Evolutionary conservation across 2,888 invertebrate genomes (phyloP), one percentile per base, ranked within the genome.

Genomic region (Petrophora chlorosata): DNA sequence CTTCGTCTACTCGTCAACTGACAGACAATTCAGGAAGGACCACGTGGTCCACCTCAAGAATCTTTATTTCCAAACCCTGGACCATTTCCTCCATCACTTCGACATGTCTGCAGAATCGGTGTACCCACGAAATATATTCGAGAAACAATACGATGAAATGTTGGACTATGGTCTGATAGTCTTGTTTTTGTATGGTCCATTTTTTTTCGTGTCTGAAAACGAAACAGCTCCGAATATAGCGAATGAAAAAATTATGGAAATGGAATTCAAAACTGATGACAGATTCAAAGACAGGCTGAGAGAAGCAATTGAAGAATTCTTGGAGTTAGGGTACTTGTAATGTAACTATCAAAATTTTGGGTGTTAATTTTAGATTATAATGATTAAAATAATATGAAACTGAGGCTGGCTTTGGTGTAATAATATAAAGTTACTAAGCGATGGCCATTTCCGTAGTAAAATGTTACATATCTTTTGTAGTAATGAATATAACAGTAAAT

Each of bases 231-330:
- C 73, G 0, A 70, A 70, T 51, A 13, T 74, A 0, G 50, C 63
- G 0, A 66, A 65, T 9, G 65, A 67, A 3, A 47, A 58, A n/a
- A 7, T 70, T 5, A 16, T 46, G 5, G 61, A 63, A 5, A 12
- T 68, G 1, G 41, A 53, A 0, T 51, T 73, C 1, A 61, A 48
- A 4, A 17, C 69, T 1, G 62, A 73, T 44, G 60, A 62, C 3
- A 58, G 48, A 13, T 70, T 60, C 36, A 63, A 59, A 3, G 57
- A 59, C 0, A 67, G 67, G 9, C 42, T 76, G 13, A 44, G 45
- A 7, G 76, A 64, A 3, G 55, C 66, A 3, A 47, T 77, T 9
- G 63, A 75, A 33, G 78, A 79, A 30, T 76, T 70, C 45, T 55
- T 70, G 14, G 61, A 67, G 3, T 62, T 65, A 49, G 73, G 72